Evolutionary conservation across 2,797 vertebrate species (phyloP), one percentile per base, ranked within the genome.

Genomic region (Peromyscus eremicus): DNA sequence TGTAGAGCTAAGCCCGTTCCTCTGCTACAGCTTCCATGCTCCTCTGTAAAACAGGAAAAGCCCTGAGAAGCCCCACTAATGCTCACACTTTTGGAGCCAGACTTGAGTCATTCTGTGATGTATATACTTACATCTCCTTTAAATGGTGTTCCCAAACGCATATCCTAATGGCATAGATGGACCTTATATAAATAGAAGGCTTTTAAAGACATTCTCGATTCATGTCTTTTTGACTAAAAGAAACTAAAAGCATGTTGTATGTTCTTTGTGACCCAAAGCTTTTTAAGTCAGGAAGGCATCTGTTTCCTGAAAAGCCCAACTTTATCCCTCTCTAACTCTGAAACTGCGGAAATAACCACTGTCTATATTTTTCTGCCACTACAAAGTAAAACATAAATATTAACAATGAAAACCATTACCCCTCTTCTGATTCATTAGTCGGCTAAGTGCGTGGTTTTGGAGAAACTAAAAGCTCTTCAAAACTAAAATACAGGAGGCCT

Each of bases 401-500:
- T 94, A 92, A 71, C 77, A 79, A 80, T 62, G 55, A 92, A 96
- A 96, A 79, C 62, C 73, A 94, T 66, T 94, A 90, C 23, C 16
- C 40, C 12, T 83, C 49, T 81, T 89, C 92, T 77, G 81, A 93
- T 40, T 91, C 91, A 89, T 77, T 94, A 83, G 23, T 90, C 96
- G 77, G 37, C 86, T 89, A 96, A 89, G 37, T 40, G 23, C 14
- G 79, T 94, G 87, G 89, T 62, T 92, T 83, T 55, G 19, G 62
- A 94, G 73, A 89, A 93, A 12, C n/a, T 93, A 83, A 96, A 95
- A 80, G 52, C 57, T 94, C 90, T 94, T 94, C 73, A 43, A 91
- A 92, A 27, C 27, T 49, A 62, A 62, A 94, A 83, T 71, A 21
- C 40, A 68, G 32, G 17, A 25, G 62, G 13, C 32, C 25, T 89